Evolutionary conservation across 92 coral and sea anemone genomes (phyloP).

Genomic region (Diadumene lineata): DNA sequence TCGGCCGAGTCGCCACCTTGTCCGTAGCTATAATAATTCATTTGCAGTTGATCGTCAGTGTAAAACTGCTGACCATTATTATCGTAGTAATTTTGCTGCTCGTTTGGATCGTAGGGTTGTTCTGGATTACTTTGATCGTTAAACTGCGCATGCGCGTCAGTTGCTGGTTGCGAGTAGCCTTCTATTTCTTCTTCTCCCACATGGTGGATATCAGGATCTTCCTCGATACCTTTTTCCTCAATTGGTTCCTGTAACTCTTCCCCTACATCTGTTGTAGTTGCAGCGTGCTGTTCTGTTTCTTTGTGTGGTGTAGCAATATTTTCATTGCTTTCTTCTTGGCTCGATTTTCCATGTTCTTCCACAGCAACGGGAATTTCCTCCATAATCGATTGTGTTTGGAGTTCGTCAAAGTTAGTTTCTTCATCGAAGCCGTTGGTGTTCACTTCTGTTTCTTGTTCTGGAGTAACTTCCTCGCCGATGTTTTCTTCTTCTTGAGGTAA

Average conservation of each 20-base stretch:
- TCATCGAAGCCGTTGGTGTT: neutral
- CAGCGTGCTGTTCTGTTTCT: neutral
- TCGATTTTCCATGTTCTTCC: slow-evolving; percentile 5
- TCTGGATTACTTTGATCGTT: neutral
- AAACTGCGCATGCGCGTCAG: neutral
- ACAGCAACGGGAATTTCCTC: slow-evolving; percentile 9
- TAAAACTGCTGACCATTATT: neutral
- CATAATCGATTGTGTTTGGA: neutral
- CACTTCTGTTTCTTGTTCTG: slow-evolving; percentile 12
- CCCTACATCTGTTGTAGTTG: too few species aligned
- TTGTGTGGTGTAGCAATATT: neutral
- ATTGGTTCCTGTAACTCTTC: neutral
- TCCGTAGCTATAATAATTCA: neutral
- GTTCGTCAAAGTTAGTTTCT: neutral
- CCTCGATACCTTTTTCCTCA: neutral
- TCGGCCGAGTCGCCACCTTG: neutral
- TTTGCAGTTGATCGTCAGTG: slow-evolving; percentile 1
- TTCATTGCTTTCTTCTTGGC: slow-evolving; percentile 10
- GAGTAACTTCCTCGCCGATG: slow-evolving; percentile 8
- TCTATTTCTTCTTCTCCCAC: neutral
- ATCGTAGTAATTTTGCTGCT: neutral
- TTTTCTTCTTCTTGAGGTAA: neutral
- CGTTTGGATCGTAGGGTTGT: neutral
- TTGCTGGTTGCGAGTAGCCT: neutral
- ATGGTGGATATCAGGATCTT: slow-evolving; percentile 2